Base-by-base conservation (phyloP, 1,140 invertebrate genomes). In the Drosophila trapezifrons region DNA sequence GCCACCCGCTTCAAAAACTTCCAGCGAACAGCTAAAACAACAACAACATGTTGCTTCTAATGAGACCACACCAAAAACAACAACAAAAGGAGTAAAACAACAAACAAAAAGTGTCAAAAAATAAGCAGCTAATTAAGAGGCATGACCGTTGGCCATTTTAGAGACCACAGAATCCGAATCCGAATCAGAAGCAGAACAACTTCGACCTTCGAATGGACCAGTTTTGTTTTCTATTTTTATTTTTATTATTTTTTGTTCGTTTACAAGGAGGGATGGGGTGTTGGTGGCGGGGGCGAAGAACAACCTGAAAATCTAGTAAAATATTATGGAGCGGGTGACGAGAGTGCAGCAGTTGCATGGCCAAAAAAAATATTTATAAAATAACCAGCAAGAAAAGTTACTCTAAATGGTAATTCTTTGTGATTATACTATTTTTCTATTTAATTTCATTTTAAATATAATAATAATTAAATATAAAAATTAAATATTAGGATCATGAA, bases 101-200 rank as follows among this genome's bases (percentile, higher is more conserved):
- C 49, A 63, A 73, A 59, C 70, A 65, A 75, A 74, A 70, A 80
- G 66, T 85, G 67, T 62, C 59, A 73, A 74, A 80, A 80, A 70
- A 70, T 81, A 78, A 84, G 77, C 78, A 80, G 67, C 81, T 84
- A 84, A 84, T 84, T 84, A 85, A 84, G 82, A 80, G 72, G 45
- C 80, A 69, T 77, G 78, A 62, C 66, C 43, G 42, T 42, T 77
- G 54, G 62, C 32, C 49, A 52, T 69, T 66, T 66, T 9, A 43
- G 60, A 69, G 59, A 69, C 37, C 58, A 46, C 64, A 67, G 54
- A 64, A 38, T 32, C 57, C 13, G 20, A 67, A 40, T 15, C 51
- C 29, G 29, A 64, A 46, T 6, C 22, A 46, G 22, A 54, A 42
- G 9, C 64, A 38, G 51, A 62, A 52, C 58, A 65, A 35, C 51